Conservation (phyloP, 1,140 invertebrate species). For the Neomicropteryx cornuta region DNA sequence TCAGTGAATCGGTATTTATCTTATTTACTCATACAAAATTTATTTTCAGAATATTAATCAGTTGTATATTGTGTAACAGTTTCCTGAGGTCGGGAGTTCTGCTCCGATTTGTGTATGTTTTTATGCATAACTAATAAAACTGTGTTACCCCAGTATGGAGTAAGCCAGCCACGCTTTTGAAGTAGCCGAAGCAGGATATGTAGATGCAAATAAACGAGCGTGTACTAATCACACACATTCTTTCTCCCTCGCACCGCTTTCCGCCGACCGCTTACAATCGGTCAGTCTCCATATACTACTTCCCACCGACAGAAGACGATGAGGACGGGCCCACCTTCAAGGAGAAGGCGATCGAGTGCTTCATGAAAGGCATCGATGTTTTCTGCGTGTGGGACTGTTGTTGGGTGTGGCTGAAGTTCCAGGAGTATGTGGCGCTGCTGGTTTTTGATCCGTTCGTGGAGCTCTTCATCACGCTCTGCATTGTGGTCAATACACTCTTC, state of each 20-base stretch:
- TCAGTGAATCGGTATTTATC: too few species aligned
- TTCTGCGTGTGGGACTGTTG: constrained; percentile 98
- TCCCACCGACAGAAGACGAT: constrained; percentile 78
- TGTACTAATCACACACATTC: constrained; percentile 39
- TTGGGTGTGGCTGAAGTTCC: constrained; percentile 79
- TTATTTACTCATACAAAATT: too few species aligned
- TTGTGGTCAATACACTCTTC: constrained; percentile 95
- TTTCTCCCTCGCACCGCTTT: constrained; percentile 28
- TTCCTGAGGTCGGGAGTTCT: too few species aligned
- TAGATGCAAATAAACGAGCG: constrained; percentile 36
- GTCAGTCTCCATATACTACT: constrained; percentile 87
- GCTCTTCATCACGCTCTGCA: constrained; percentile 95
- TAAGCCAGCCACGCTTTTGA: too few species aligned
- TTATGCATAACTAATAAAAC: too few species aligned
- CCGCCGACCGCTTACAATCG: constrained; percentile 30
- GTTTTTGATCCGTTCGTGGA: constrained; percentile 98
- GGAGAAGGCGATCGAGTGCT: constrained; percentile 64
- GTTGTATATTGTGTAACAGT: too few species aligned
- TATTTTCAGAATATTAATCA: too few species aligned
- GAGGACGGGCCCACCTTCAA: constrained; percentile 82
- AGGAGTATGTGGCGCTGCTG: constrained; percentile 80
- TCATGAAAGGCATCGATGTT: constrained; percentile 75
- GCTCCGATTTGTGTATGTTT: too few species aligned
- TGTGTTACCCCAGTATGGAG: too few species aligned
- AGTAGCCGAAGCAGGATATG: too few species aligned